Base-by-base conservation (phyloP, 2,113 vertebrate genomes). In the Callospermophilus lateralis region DNA sequence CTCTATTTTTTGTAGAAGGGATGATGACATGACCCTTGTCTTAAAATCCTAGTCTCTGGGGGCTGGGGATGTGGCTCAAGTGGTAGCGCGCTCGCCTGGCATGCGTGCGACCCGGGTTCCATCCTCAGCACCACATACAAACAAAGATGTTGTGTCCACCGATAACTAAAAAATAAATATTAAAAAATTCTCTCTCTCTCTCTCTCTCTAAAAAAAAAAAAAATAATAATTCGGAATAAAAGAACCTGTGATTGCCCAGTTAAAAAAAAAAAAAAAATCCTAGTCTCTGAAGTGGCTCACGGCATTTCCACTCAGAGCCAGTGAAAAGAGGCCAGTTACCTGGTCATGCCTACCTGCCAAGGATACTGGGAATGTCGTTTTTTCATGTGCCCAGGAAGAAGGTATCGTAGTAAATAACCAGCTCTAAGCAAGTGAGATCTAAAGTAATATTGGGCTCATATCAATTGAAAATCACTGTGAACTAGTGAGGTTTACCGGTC, bases 361-460 rank as follows among this genome's bases (percentile, higher is more conserved):
- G 74, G n/a, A 83, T 67, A 65, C 30, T 90, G 68, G 37, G 72
- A 89, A 89, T 74, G 37, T 92, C 37, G 3, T 79, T 11, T 79
- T 51, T 26, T 77, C 74, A 32, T 58, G 6, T 37, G 28, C 17
- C 12, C 28, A 73, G 53, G 39, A 87, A 93, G 51, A 93, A 37
- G 4, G 19, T n/a, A 55, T 39, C 90, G 34, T 73, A 76, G 63
- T 90, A 48, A 95, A 73, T 84, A 90, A 73, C 39, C 39, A 76
- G 58, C 22, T 74, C 30, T 34, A 80, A 32, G 51, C 3, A 67
- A 73, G 39, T 83, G 32, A 84, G 77, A 73, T 79, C 42, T 83
- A 72, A 95, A 73, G 63, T 72, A 53, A 79, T 90, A 88, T 48
- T 90, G 70, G 81, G 28, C 22, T 84, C 68, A 39, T 61, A 77